These are phyloP conservation scores for Beroe ovata DNA, from an alignment of 37 sponge, comb jelly and placozoan genomes.

Conservation along the genomic window DNA sequence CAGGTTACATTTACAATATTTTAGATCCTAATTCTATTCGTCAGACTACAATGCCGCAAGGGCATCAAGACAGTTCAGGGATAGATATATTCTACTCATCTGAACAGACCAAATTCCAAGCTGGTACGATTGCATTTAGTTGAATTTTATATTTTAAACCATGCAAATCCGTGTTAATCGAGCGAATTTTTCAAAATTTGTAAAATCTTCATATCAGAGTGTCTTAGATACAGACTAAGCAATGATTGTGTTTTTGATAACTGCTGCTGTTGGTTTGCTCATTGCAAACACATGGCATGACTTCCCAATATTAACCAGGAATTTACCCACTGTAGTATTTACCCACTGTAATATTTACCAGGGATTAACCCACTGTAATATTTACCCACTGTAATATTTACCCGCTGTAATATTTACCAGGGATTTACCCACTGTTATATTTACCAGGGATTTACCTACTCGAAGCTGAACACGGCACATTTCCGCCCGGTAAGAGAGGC, in stretches of 20 bases:
- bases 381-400: too few species aligned
- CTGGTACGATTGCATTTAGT: not conserved
- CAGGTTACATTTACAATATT: too few species aligned
- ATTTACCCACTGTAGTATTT: too few species aligned
- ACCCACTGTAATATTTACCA: too few species aligned
- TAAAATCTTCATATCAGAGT: too few species aligned
- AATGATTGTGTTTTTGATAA: too few species aligned
- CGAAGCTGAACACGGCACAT: slow-evolving; percentile 8
- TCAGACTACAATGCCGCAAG: slow-evolving; percentile 15
- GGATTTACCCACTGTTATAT: not conserved
- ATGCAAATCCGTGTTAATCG: not conserved
- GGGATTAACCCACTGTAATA: not conserved
- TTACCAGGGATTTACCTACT: slow-evolving; percentile 28
- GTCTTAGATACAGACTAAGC: too few species aligned
- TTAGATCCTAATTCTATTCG: not conserved
- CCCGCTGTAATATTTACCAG: too few species aligned
- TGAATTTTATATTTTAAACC: not conserved
- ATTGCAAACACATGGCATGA: too few species aligned
- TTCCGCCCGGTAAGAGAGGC: slow-evolving; percentile 11
- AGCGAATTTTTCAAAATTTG: not conserved
- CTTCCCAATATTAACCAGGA: too few species aligned
- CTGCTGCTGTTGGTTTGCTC: too few species aligned
- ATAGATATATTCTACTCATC: not conserved
- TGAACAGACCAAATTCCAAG: not conserved
- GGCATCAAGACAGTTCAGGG: slow-evolving; percentile 9